A percentile compares a stretch with the other conserved stretches of the same genome.
These are phyloP conservation scores for Tetramorium bicarinatum DNA, from an alignment of 2,888 invertebrate species.

Conservation along the genomic window DNA sequence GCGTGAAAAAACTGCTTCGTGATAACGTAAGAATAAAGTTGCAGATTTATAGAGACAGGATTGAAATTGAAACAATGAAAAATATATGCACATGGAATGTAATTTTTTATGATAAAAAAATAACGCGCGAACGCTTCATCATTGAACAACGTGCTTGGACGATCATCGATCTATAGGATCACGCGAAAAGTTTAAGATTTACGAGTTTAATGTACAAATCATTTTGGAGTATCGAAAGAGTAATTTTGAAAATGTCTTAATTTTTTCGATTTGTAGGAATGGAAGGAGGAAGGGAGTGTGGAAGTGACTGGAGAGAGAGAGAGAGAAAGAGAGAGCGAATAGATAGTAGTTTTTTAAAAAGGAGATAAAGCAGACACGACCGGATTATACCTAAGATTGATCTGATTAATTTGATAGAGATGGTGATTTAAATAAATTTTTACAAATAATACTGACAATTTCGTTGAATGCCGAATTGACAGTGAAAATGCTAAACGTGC, in stretches of 20 bases:
- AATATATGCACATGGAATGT: slow-evolving; percentile 56
- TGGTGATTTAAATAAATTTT: slow-evolving; percentile 14
- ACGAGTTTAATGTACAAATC: slow-evolving; percentile 65
- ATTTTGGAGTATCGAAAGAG: slow-evolving; percentile 56
- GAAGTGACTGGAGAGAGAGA: no score
- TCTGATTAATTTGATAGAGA: slow-evolving; percentile 37
- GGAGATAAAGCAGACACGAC: not conserved
- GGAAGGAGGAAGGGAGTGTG: not conserved
- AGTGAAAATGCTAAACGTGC: slow-evolving; percentile 44
- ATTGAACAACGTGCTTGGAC: slow-evolving; percentile 51
- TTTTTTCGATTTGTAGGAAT: slow-evolving; percentile 37
- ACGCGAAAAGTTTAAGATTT: slow-evolving; percentile 52
- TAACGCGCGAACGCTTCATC: slow-evolving; percentile 53
- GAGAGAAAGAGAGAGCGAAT: slow-evolving; percentile 43
- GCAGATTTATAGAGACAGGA: slow-evolving; percentile 53
- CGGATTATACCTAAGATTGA: slow-evolving; percentile 41
- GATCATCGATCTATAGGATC: slow-evolving; percentile 60
- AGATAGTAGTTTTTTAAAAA: slow-evolving; percentile 67
- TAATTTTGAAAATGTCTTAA: slow-evolving; percentile 65
- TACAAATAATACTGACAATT: slow-evolving; percentile 1
- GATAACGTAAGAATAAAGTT: slow-evolving; percentile 40
- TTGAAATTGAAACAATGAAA: slow-evolving; percentile 55
- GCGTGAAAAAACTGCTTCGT: slow-evolving; percentile 38
- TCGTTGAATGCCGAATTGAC: slow-evolving; percentile 7
- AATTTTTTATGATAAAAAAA: slow-evolving; percentile 63